phyloP scores from a whole-genome alignment of 2,113 vertebrate genomes.

The Benitochromis conjunctus region DNA sequence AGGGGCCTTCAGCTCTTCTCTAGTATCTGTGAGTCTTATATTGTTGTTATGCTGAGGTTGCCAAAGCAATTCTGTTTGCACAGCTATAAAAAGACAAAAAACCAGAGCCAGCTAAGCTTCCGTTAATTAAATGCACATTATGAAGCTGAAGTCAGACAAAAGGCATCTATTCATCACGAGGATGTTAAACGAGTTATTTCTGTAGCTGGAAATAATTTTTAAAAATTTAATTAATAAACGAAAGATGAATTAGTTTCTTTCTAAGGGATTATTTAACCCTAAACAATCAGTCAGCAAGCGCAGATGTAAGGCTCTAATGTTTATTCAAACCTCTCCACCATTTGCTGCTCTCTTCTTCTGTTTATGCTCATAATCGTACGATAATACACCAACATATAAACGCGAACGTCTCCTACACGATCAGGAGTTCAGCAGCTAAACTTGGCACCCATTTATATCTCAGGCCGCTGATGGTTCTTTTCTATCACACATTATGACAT shows the following conservation, averaged over 20 bases:
- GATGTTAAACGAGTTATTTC: neutral
- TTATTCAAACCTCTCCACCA: neutral
- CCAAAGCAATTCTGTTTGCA: neutral
- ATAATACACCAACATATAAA: neutral
- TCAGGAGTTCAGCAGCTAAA: neutral
- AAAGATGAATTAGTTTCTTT: neutral
- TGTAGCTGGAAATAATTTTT: neutral
- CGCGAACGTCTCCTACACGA: neutral
- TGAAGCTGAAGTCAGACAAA: neutral
- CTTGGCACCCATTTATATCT: neutral
- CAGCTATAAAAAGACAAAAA: neutral
- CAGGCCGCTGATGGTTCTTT: neutral
- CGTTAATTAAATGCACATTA: neutral
- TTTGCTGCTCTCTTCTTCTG: neutral
- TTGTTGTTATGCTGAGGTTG: neutral
- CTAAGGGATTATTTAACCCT: neutral
- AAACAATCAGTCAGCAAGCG: neutral
- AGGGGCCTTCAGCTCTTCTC: neutral
- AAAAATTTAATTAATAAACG: neutral
- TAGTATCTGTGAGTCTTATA: neutral
- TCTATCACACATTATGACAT: neutral
- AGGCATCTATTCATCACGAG: neutral
- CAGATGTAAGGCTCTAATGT: neutral
- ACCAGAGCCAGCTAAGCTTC: neutral
- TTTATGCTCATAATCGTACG: neutral